These are phyloP conservation scores for Arvicanthis niloticus DNA, from an alignment of 2,113 vertebrate genomes.

Conservation along the genomic window DNA sequence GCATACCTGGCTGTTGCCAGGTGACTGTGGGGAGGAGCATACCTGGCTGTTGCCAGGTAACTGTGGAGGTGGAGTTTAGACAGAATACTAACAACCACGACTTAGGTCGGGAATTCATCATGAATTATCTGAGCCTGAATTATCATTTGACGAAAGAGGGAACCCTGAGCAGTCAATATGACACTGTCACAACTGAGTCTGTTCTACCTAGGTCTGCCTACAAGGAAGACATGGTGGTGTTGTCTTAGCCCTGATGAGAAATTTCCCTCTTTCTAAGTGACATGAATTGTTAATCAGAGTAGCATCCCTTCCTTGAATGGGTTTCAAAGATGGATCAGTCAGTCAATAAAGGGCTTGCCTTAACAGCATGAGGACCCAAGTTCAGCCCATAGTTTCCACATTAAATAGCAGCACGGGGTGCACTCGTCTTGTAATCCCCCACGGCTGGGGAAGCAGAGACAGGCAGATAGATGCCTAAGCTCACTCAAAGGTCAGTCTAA, in stretches of 20 bases:
- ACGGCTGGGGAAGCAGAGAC: neutral
- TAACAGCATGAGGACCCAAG: neutral
- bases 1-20: too few species aligned
- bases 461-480: neutral
- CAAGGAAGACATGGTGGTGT: neutral
- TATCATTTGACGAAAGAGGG: slow-evolving; percentile 7
- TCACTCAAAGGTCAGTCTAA: neutral
- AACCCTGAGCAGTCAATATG: neutral
- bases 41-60: too few species aligned
- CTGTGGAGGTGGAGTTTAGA: too few species aligned
- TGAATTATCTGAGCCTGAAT: neutral
- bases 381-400: neutral
- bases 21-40: too few species aligned
- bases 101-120: neutral
- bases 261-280: neutral
- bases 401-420: neutral
- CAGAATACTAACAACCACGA: neutral
- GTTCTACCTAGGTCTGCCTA: neutral
- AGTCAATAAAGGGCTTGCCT: neutral
- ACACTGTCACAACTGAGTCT: neutral
- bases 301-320: neutral
- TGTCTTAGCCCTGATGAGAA: neutral
- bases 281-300: neutral
- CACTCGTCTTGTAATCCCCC: neutral
- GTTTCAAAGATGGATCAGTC: too few species aligned